phyloP scores from a whole-genome alignment of 2,113 vertebrate species.

The Cervus canadensis region DNA sequence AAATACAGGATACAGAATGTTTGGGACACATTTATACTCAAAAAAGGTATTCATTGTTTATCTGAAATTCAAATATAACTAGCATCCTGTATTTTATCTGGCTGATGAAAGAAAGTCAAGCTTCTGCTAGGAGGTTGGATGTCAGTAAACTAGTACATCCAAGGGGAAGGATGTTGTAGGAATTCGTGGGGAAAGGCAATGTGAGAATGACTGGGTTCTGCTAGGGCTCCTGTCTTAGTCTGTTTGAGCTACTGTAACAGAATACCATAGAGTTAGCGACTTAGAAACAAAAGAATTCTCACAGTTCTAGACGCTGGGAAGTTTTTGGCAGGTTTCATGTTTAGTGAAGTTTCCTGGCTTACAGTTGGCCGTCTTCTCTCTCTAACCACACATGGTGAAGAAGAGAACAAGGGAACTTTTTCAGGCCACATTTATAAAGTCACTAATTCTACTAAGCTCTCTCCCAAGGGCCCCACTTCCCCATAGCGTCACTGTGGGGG shows the following conservation, averaged over 20 bases:
- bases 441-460: not conserved
- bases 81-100: not conserved
- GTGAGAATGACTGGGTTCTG: not conserved
- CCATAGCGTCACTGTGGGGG: not conserved
- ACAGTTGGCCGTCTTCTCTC: not conserved
- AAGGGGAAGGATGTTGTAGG: not conserved
- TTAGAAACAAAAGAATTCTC: not conserved
- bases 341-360: not conserved
- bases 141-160: not conserved
- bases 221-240: not conserved
- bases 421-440: not conserved
- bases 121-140: not conserved
- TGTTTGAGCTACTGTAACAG: not conserved
- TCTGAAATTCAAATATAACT: not conserved
- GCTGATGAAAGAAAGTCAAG: not conserved
- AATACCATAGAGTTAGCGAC: not conserved
- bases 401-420: not conserved
- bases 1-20: not conserved
- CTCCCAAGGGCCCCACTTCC: not conserved
- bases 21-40: not conserved
- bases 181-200: not conserved
- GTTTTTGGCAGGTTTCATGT: not conserved
- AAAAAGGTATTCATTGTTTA: not conserved
- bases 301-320: not conserved
- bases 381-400: not conserved